Conservation (phyloP, 1,140 invertebrate species). For the Agrypnia vestita region DNA sequence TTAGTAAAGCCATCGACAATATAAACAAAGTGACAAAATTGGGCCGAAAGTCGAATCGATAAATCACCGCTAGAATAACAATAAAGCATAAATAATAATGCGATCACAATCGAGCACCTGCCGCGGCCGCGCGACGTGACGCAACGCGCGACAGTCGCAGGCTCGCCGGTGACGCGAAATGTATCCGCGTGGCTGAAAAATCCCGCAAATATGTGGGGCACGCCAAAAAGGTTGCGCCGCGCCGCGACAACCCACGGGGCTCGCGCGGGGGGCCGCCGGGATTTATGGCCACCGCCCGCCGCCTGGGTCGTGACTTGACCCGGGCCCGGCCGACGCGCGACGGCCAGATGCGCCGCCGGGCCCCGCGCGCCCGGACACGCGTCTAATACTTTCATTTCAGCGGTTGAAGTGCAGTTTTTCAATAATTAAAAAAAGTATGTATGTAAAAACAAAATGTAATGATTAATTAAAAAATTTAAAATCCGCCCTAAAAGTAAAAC, state of each 20-base stretch:
- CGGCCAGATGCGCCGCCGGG: not conserved
- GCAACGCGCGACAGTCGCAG: not conserved
- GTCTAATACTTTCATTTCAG: too few species aligned
- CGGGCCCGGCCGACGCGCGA: not conserved
- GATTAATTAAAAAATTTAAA: too few species aligned
- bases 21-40: not conserved
- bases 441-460: too few species aligned
- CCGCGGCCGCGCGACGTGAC: not conserved
- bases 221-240: slow-evolving; percentile 25
- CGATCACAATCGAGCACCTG: slow-evolving; percentile 17
- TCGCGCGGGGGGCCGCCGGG: slow-evolving; percentile 9
- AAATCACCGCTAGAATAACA: not conserved
- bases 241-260: slow-evolving; percentile 6
- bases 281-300: slow-evolving; percentile 47
- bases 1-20: not conserved
- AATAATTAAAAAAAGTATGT: too few species aligned
- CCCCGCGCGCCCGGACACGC: not conserved
- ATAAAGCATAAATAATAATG: slow-evolving; percentile 2
- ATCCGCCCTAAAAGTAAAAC: too few species aligned
- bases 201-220: slow-evolving; percentile 43
- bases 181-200: slow-evolving; percentile 18
- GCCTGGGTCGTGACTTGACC: slow-evolving; percentile 43
- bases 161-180: slow-evolving; percentile 1
- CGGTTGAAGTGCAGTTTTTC: too few species aligned
- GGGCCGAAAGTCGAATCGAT: not conserved